Percentiles rank a stretch among this genome's conserved stretches.
Conservation (phyloP, 1,140 invertebrate species). For the Micrasema minimum region DNA sequence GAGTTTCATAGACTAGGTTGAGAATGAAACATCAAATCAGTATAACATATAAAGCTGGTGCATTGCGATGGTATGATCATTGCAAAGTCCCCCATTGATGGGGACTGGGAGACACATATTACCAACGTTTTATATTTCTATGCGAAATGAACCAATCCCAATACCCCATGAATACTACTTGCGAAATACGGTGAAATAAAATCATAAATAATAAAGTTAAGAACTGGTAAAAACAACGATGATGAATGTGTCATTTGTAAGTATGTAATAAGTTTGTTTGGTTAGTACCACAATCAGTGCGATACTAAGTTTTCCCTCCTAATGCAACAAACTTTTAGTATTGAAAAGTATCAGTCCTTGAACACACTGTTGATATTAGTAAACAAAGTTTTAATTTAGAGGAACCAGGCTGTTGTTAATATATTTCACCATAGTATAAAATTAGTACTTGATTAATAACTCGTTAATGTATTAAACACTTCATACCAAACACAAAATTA, state of each 20-base stretch:
- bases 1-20: slow-evolving; percentile 19
- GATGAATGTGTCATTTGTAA: slow-evolving; percentile 33
- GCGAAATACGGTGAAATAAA: slow-evolving; percentile 22
- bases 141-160: not conserved
- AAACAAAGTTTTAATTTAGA: not conserved
- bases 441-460: too few relatives aligned
- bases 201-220: slow-evolving; percentile 15
- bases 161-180: slow-evolving; percentile 32
- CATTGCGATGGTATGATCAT: slow-evolving; percentile 10
- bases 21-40: slow-evolving; percentile 39
- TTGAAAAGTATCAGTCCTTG: too few relatives aligned
- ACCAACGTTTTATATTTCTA: too few relatives aligned
- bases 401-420: slow-evolving; percentile 15
- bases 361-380: not conserved
- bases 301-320: too few relatives aligned
- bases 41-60: slow-evolving; percentile 48
- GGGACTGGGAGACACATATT: not conserved
- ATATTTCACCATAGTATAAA: not conserved
- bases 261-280: slow-evolving; percentile 8
- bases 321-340: too few relatives aligned
- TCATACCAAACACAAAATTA: slow-evolving; percentile 4
- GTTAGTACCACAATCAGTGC: not conserved
- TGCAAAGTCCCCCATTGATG: not conserved
- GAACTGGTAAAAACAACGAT: slow-evolving; percentile 1
- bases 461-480: too few relatives aligned